phyloP scores from a whole-genome alignment of 2,888 invertebrate species.

The Timema cristinae region DNA sequence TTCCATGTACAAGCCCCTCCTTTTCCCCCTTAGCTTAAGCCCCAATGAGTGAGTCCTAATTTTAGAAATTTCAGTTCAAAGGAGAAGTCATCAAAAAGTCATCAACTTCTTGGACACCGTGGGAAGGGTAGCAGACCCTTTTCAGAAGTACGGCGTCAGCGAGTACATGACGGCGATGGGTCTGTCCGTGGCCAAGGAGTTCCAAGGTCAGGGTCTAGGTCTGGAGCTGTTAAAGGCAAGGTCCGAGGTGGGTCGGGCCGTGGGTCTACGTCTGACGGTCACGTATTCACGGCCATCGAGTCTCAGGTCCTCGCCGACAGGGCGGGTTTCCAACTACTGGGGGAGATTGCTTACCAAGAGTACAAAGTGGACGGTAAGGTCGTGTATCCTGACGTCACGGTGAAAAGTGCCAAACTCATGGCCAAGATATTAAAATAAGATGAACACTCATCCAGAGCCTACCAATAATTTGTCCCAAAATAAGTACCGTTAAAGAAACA shows the following conservation, averaged over 20 bases:
- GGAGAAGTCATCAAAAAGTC: too few species aligned
- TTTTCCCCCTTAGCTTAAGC: too few species aligned
- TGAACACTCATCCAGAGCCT: too few species aligned
- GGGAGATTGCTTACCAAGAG: slow-evolving; percentile 21
- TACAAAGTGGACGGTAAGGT: slow-evolving; percentile 16
- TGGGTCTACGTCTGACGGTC: slow-evolving; percentile 22
- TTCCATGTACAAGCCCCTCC: too few species aligned
- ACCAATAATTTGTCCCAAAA: too few species aligned
- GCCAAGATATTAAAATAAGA: slow-evolving; percentile 11
- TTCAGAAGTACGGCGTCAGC: slow-evolving; percentile 44
- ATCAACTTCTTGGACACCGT: too few species aligned
- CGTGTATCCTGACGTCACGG: slow-evolving; percentile 14
- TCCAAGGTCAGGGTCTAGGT: slow-evolving; percentile 49
- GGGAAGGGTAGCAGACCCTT: slow-evolving; percentile 46
- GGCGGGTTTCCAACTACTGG: slow-evolving; percentile 25
- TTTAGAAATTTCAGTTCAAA: too few species aligned
- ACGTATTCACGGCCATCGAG: slow-evolving; percentile 25
- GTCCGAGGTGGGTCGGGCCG: slow-evolving; percentile 35
- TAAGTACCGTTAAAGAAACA: too few species aligned
- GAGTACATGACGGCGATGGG: slow-evolving; percentile 50
- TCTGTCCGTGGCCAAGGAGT: slow-evolving; percentile 48
- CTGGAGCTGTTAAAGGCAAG: slow-evolving; percentile 47
- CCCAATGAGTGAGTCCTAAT: too few species aligned
- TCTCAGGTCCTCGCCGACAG: slow-evolving; percentile 24
- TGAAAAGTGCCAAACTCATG: background rate